Evolutionary conservation across 2,113 vertebrate genomes (phyloP).

Genomic region (Oplegnathus fasciatus): DNA sequence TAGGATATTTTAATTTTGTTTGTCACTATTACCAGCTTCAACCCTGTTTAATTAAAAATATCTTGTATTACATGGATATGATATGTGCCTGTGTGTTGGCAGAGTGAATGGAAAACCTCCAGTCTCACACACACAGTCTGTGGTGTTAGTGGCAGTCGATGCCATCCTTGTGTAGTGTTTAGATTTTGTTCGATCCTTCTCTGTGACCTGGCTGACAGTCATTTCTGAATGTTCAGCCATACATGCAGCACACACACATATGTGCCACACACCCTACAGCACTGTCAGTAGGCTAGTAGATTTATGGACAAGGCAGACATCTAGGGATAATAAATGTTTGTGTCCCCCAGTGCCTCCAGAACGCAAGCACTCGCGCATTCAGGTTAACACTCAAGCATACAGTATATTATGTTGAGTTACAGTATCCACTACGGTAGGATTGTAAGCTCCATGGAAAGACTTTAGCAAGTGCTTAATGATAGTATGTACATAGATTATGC

Average conservation of each 20-base stretch:
- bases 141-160: not conserved
- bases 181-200: not conserved
- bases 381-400: not conserved
- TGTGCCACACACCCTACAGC: too few species aligned
- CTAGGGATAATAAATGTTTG: slow-evolving; percentile 29
- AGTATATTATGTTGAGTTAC: not conserved
- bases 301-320: slow-evolving; percentile 14
- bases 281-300: slow-evolving; percentile 5
- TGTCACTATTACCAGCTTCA: not conserved
- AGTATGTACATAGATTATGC: not conserved
- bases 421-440: not conserved
- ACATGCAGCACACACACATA: not conserved
- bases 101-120: not conserved
- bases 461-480: not conserved
- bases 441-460: too few species aligned
- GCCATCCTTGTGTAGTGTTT: not conserved
- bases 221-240: slow-evolving; percentile 8
- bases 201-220: not conserved
- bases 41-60: not conserved
- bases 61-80: not conserved
- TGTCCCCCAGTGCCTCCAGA: not conserved
- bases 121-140: not conserved
- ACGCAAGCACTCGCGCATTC: not conserved
- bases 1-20: too few species aligned
- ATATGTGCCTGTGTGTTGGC: not conserved